Conservation (phyloP, 2,888 invertebrate genomes). For the Oasisia sp. region DNA sequence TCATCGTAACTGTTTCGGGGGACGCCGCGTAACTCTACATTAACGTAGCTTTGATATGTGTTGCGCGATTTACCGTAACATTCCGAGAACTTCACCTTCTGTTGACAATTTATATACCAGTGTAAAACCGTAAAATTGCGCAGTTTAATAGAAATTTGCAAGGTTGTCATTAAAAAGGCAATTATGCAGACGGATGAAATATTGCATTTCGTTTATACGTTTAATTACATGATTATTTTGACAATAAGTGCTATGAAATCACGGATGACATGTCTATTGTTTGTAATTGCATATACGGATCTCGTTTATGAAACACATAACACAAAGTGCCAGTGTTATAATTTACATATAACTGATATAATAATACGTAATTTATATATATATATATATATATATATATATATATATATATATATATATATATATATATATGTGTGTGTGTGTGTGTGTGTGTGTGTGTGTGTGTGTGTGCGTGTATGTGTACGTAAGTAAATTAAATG, state of each 20-base stretch:
- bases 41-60: background rate
- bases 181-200: background rate
- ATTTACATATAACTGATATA: background rate
- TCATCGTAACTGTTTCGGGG: background rate
- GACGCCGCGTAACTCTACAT: background rate
- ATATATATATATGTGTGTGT: too few relatives aligned
- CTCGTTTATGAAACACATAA: too few relatives aligned
- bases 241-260: background rate
- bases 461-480: too few relatives aligned
- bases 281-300: background rate
- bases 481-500: too few relatives aligned
- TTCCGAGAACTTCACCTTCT: background rate
- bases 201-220: background rate
- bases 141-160: background rate
- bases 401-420: too few relatives aligned
- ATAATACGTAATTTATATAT: too few relatives aligned
- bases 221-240: background rate
- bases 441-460: too few relatives aligned
- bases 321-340: too few relatives aligned
- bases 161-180: background rate
- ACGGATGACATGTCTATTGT: background rate
- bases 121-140: background rate
- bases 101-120: background rate
- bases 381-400: too few relatives aligned
- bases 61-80: background rate